Evolutionary conservation across 1,140 invertebrate species (phyloP).

Genomic region (Laupala kohalensis): DNA sequence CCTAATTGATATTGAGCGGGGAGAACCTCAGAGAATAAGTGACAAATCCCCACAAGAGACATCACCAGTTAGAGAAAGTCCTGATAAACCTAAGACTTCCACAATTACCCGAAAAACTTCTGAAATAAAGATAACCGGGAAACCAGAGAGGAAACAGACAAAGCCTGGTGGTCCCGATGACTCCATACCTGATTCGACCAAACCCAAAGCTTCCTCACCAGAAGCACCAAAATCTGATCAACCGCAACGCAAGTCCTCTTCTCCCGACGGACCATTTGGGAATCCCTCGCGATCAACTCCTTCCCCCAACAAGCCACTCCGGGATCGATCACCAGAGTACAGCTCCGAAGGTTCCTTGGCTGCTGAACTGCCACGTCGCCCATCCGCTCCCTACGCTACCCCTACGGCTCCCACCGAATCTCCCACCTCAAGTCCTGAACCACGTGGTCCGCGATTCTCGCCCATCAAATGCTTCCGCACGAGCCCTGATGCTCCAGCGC

Average conservation of each 20-base stretch:
- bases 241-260: not conserved
- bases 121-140: not conserved
- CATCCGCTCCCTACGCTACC: not conserved
- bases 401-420: conserved; percentile 7
- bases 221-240: not conserved
- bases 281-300: not conserved
- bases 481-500: conserved; percentile 13
- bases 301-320: not conserved
- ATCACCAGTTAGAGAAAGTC: not conserved
- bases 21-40: not conserved
- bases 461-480: conserved; percentile 22
- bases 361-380: conserved; percentile 17
- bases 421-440: conserved; percentile 21
- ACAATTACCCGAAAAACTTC: not conserved
- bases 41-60: not conserved
- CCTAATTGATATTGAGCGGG: not conserved
- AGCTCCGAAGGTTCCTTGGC: conserved; percentile 24
- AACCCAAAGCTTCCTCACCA: not conserved
- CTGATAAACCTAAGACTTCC: not conserved
- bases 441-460: conserved; percentile 20
- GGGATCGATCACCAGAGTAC: conserved; percentile 24
- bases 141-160: not conserved
- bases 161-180: too few relatives aligned
- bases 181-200: not conserved
- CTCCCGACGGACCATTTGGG: too few relatives aligned